Evolutionary conservation across 2,113 vertebrate species (phyloP).

Genomic region (Hylia prasina): DNA sequence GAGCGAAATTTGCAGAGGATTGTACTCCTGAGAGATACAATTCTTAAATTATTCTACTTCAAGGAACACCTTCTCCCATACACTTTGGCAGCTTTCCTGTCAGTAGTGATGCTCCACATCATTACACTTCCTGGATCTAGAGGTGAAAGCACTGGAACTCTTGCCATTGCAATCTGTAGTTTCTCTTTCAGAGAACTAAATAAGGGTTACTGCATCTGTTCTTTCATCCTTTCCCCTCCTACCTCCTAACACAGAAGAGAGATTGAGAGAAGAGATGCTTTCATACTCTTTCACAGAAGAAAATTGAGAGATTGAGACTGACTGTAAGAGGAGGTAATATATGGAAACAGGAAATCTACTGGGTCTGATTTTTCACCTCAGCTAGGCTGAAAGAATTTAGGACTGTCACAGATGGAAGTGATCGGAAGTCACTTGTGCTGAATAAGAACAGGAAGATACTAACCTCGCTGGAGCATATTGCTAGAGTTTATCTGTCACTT

Average conservation of each 20-base stretch:
- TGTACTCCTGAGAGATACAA: neutral
- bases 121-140: constrained; percentile 21
- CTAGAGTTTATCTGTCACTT: neutral
- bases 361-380: constrained; percentile 41
- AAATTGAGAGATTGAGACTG: constrained; percentile 1
- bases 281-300: neutral
- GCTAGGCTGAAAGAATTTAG: neutral
- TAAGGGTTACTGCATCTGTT: constrained; percentile 52
- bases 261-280: neutral
- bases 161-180: constrained; percentile 41
- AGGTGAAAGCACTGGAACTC: constrained; percentile 29
- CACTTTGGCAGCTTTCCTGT: constrained; percentile 11
- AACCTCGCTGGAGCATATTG: neutral
- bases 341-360: constrained; percentile 20
- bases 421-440: constrained; percentile 12
- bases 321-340: neutral
- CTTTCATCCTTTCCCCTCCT: constrained; percentile 21
- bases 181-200: constrained; percentile 56
- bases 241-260: neutral
- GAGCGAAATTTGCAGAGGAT: neutral
- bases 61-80: constrained; percentile 42
- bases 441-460: constrained; percentile 30
- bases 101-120: constrained; percentile 29
- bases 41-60: constrained; percentile 16
- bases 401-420: constrained; percentile 27